phyloP scores from a whole-genome alignment of 2,888 invertebrate species.

The Merodon equestris region DNA sequence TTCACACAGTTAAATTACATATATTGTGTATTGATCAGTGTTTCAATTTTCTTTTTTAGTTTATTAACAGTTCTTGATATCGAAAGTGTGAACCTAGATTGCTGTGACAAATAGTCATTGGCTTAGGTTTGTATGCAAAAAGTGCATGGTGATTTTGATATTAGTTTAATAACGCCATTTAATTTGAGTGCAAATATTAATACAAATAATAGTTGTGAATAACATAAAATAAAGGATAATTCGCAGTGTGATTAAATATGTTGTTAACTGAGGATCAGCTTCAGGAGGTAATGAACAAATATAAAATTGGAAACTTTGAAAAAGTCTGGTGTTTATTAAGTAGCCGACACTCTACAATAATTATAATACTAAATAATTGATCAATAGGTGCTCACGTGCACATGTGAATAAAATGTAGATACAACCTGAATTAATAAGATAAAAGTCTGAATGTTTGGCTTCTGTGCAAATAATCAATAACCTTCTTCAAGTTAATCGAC shows the following conservation, averaged over 20 bases:
- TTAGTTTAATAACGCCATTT: background rate
- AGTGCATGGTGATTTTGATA: background rate
- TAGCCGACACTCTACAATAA: too few relatives aligned
- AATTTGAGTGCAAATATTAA: too few relatives aligned
- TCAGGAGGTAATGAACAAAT: conserved; percentile 77
- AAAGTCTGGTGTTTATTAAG: too few relatives aligned
- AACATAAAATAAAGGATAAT: conserved; percentile 3
- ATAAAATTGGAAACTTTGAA: too few relatives aligned
- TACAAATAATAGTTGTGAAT: too few relatives aligned
- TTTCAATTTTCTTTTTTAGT: conserved; percentile 76
- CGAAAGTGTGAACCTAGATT: conserved; percentile 73
- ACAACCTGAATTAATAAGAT: too few relatives aligned
- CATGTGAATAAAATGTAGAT: too few relatives aligned
- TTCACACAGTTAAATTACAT: conserved; percentile 51
- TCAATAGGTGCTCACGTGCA: too few relatives aligned
- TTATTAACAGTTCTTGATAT: conserved; percentile 78
- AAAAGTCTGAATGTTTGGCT: too few relatives aligned
- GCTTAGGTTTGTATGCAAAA: background rate
- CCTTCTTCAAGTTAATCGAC: too few relatives aligned
- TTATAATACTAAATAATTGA: too few relatives aligned
- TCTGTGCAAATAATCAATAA: too few relatives aligned
- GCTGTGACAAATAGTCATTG: conserved; percentile 7
- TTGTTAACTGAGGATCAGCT: conserved; percentile 77
- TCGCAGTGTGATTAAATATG: conserved; percentile 70
- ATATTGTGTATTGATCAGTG: conserved; percentile 57